Evolutionary conservation across 30 jellyfish, hydroid and myxozoan genomes (phyloP).

Genomic region (Rhopilema esculentum): DNA sequence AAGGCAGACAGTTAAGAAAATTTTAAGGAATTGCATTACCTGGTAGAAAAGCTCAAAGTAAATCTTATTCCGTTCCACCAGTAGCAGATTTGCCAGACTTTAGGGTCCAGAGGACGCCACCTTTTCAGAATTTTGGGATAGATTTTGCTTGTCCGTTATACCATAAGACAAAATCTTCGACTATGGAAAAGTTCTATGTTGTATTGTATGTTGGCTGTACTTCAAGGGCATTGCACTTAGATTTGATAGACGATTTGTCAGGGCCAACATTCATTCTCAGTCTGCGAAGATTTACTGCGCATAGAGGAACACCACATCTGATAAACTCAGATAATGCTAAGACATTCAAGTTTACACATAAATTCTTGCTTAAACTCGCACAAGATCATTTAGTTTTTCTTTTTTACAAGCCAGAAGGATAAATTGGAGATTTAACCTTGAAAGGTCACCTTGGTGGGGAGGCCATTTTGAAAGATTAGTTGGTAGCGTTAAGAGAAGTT

Average conservation of each 20-base stretch:
- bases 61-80: background rate
- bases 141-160: conserved; percentile 23
- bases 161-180: conserved; percentile 18
- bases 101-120: conserved; percentile 18
- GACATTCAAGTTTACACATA: no score
- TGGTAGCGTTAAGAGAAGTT: conserved; percentile 2
- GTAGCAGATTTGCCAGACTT: conserved; percentile 1
- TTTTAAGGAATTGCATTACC: background rate
- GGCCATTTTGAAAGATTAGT: no score
- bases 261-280: conserved; percentile 5
- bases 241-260: conserved; percentile 13
- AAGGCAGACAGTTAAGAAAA: conserved; percentile 12
- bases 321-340: background rate
- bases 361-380: no score
- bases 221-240: conserved; percentile 29
- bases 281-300: conserved; percentile 2
- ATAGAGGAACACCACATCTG: conserved; percentile 13
- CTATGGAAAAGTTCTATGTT: background rate
- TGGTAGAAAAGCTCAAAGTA: conserved; percentile 33
- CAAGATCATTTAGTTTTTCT: no score
- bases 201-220: conserved; percentile 11
- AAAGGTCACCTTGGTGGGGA: no score
- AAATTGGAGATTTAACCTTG: no score
- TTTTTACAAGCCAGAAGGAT: no score
- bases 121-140: no score